phyloP scores from a whole-genome alignment of 2,797 vertebrate species.

The Peromyscus aztecus region DNA sequence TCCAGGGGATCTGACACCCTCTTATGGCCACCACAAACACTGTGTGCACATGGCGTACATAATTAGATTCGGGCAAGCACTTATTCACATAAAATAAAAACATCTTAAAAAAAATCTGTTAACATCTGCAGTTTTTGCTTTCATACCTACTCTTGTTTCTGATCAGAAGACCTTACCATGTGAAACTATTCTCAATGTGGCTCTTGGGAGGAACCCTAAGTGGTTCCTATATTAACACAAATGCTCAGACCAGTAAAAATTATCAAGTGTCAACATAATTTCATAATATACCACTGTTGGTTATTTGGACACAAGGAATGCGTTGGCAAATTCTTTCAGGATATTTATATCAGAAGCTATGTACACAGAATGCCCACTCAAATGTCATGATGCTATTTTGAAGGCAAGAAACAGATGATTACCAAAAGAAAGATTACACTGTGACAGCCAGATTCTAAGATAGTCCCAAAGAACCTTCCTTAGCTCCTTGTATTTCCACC shows the following conservation, averaged over 20 bases:
- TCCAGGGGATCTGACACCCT: not conserved
- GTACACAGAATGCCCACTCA: not conserved
- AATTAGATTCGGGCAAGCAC: not conserved
- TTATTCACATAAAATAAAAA: not conserved
- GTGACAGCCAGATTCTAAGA: not conserved
- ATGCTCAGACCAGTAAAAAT: slow-evolving; percentile 26
- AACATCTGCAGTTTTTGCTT: slow-evolving; percentile 27
- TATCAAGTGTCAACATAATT: not conserved
- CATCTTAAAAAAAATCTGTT: not conserved
- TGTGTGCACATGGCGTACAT: not conserved
- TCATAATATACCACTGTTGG: not conserved
- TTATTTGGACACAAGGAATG: not conserved
- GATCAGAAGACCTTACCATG: not conserved
- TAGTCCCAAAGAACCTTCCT: not conserved
- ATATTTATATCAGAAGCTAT: slow-evolving; percentile 6
- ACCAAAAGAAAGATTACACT: not conserved
- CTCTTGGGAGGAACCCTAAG: slow-evolving; percentile 37
- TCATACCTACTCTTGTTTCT: not conserved
- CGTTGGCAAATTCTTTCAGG: not conserved
- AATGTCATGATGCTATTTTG: slow-evolving; percentile 8
- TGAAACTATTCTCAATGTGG: slow-evolving; percentile 37
- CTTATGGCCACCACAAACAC: not conserved
- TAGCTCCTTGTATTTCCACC: not conserved
- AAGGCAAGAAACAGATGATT: slow-evolving; percentile 25
- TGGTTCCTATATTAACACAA: slow-evolving; percentile 39